A percentile compares a stretch with the other conserved stretches of the same genome.
These are phyloP conservation scores for Mycalesis mineus DNA, from an alignment of 2,888 invertebrate genomes.

Conservation along the genomic window DNA sequence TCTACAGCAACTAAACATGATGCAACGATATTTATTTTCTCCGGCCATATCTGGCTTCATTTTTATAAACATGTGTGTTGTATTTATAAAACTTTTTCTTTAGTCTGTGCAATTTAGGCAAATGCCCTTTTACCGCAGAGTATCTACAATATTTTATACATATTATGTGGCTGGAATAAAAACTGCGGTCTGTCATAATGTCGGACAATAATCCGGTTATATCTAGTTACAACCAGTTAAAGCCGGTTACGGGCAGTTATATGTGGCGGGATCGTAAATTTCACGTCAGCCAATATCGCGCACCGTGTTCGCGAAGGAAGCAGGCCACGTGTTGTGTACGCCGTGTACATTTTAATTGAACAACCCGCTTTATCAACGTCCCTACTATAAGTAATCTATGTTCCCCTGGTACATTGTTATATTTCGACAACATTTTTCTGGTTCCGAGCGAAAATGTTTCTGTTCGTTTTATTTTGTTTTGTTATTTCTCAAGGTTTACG, in stretches of 20 bases:
- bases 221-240: conserved; percentile 54
- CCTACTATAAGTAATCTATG: conserved; percentile 24
- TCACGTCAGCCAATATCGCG: conserved; percentile 61
- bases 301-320: conserved; percentile 38
- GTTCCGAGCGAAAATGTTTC: not conserved
- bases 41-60: no score
- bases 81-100: not conserved
- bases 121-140: conserved; percentile 24
- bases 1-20: no score
- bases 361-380: conserved; percentile 35
- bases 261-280: conserved; percentile 53
- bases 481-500: not conserved
- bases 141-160: conserved; percentile 21
- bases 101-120: conserved; percentile 24
- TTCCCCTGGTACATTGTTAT: conserved; percentile 11
- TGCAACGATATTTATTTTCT: no score
- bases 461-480: not conserved
- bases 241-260: conserved; percentile 51
- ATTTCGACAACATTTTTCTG: not conserved
- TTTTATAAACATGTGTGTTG: not conserved
- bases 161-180: conserved; percentile 23
- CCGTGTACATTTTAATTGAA: conserved; percentile 59
- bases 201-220: conserved; percentile 50
- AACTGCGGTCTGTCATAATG: conserved; percentile 31
- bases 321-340: conserved; percentile 35